Base-by-base conservation (phyloP, 1,140 invertebrate genomes). In the Eciton burchellii region DNA sequence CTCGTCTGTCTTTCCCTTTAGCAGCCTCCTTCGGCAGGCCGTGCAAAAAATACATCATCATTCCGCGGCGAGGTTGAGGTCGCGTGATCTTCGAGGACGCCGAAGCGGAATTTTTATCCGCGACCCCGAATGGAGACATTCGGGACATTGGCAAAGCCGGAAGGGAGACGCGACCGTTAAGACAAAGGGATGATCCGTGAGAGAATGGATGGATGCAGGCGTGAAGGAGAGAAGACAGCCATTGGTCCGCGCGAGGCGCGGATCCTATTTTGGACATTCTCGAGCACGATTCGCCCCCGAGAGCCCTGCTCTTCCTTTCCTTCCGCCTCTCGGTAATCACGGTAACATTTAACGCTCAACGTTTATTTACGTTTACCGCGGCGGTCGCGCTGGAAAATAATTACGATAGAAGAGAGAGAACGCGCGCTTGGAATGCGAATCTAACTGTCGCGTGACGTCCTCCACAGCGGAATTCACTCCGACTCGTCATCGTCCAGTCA, bases 401-500 rank as follows among this genome's bases (percentile, higher is more conserved):
- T 62, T 63, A 9, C 29, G 16, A 35, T 6, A 41, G 19, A 19
- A 11, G 26, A 49, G 62, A 65, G 26, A 16, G 16, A 49, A 35
- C 35, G 8, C 9, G 43, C 21, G 41, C 59, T n/a, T 47, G 65
- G 65, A 65, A 57, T 71, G 76, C 19, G 12, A 71, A 56, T 35
- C 35, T 66, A 54, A 70, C 63, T 57, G 65, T 65, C 43, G 65
- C 9, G 16, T 68, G 76, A 79, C 76, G 65, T 57, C 41, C 63
- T 41, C 21, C 63, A 16, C 49, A n/a, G 1, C 26, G 76, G 76
- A 79, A 79, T 79, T 79, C 71, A 57, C 71, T 63, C 26, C 76
- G 76, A 79, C 76, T 71, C 76, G 76, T 79, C 76, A 79, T 79
- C 65, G 26, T 12, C 41, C 62, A 79, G 65, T 79, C 76, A 70